Evolutionary conservation across 2,113 vertebrate species (phyloP), one percentile per base, ranked within the genome.

Genomic region (Corvus hawaiiensis): DNA sequence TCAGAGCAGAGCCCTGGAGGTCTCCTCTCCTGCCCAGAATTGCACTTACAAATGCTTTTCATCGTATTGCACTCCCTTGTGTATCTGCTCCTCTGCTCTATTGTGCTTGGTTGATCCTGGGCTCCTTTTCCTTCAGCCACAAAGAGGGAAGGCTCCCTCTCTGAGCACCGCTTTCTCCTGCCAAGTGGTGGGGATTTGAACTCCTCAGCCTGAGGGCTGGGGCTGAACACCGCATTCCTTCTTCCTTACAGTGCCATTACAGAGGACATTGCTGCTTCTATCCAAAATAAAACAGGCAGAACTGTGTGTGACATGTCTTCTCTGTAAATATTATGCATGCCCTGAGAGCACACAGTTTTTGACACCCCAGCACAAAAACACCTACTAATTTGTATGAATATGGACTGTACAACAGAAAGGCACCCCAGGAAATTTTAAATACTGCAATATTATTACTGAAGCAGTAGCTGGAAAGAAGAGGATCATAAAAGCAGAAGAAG

Each of bases 41-140:
- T 59, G 28, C n/a, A 15, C 30, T 63, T 54, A 58, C 2, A 72
- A 51, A 35, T 35, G 4, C 3, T 83, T 62, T 17, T 13, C 32
- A 28, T 58, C 0, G 0, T 39, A 22, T 14, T 64, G 30, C 5
- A 26, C 11, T 56, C 26, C 13, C 6, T 41, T 3, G 3, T 43
- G 62, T 22, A 18, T 48, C 37, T 75, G 33, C 23, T 67, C 16
- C 17, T 51, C 21, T 62, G n/a, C 6, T 75, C 33, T 7, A 0
- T 26, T 66, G 61, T 28, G 30, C 46, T 79, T 79, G 32, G 21
- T 30, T 80, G 35, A 17, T 41, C 43, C 41, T 63, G 17, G 16
- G 8, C 13, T 87, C 19, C 15, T 76, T 79, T 71, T 49, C 17
- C 58, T 75, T 71, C 16, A 58, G 46, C 10, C 28, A 26, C 19